Percentiles rank a stretch among this genome's conserved stretches.
Evolutionary conservation across 2,888 invertebrate genomes (phyloP).

Genomic region (Leptogaster cylindrica): DNA sequence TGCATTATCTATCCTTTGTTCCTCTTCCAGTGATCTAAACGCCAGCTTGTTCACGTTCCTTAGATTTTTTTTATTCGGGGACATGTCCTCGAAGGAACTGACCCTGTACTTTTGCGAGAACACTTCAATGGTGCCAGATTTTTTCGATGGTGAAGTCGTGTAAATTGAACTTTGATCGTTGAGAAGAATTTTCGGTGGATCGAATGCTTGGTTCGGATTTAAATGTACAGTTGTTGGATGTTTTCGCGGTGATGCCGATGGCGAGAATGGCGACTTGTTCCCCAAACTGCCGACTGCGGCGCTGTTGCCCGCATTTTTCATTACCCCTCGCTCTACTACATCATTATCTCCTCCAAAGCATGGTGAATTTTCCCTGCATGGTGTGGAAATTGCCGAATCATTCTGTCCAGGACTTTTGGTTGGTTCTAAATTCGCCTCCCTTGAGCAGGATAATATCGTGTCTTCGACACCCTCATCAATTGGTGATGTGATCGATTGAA

Average conservation of each 20-base stretch:
- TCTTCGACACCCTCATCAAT: slow-evolving; percentile 63
- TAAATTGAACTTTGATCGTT: slow-evolving; percentile 62
- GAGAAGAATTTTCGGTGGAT: slow-evolving; percentile 62
- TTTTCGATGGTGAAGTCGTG: slow-evolving; percentile 62
- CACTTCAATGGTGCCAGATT: slow-evolving; percentile 60
- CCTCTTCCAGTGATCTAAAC: slow-evolving; percentile 61
- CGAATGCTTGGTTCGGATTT: slow-evolving; percentile 55
- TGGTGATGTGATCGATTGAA: slow-evolving; percentile 61
- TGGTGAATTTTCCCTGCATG: slow-evolving; percentile 59
- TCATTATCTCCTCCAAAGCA: slow-evolving; percentile 51
- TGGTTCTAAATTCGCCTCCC: slow-evolving; percentile 5
- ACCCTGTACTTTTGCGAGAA: slow-evolving; percentile 62
- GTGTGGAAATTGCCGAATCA: slow-evolving; percentile 60
- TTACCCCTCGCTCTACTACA: too few species aligned
- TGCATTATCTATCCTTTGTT: slow-evolving; percentile 61
- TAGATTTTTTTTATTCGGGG: slow-evolving; percentile 56
- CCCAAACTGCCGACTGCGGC: too few species aligned
- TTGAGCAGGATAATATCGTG: slow-evolving; percentile 50
- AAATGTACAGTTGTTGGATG: slow-evolving; percentile 57
- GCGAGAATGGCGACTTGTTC: slow-evolving; percentile 55
- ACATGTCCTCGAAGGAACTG: slow-evolving; percentile 62
- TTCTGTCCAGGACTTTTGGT: slow-evolving; percentile 6
- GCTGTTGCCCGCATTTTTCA: too few species aligned
- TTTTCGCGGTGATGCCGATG: slow-evolving; percentile 59
- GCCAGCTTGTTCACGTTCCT: slow-evolving; percentile 59